Conservation (phyloP, 2,888 invertebrate species). For the Erynnis tages region DNA sequence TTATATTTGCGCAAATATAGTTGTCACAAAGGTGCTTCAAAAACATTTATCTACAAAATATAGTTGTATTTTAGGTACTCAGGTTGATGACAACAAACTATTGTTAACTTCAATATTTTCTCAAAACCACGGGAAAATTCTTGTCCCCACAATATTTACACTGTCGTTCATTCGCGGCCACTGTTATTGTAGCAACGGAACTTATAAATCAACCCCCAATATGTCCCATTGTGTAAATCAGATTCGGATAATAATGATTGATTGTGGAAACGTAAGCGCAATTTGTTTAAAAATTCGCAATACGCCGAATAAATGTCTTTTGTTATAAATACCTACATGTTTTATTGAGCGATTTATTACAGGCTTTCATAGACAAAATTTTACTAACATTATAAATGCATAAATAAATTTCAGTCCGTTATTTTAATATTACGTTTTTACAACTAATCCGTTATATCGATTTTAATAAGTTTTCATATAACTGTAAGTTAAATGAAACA, state of each 20-base stretch:
- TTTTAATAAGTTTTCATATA: no score
- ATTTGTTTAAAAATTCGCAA: slow-evolving; percentile 16
- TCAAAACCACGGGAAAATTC: no score
- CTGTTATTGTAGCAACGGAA: slow-evolving; percentile 26
- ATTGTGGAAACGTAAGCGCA: slow-evolving; percentile 35
- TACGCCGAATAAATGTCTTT: slow-evolving; percentile 13
- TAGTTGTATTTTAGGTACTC: no score
- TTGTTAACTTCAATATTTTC: no score
- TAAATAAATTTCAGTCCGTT: no score
- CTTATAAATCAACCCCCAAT: slow-evolving; percentile 32
- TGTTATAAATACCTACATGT: background rate
- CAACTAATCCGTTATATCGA: no score
- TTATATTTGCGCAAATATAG: background rate
- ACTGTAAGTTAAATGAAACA: no score
- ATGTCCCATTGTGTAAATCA: slow-evolving; percentile 31
- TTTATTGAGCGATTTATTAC: background rate
- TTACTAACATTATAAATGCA: no score
- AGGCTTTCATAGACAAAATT: background rate
- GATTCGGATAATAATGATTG: slow-evolving; percentile 33
- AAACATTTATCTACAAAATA: no score
- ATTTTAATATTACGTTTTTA: no score
- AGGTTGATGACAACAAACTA: no score
- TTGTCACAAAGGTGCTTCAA: no score
- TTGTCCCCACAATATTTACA: background rate
- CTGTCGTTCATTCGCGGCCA: background rate